phyloP scores from a whole-genome alignment of 2,113 vertebrate species.

The Gavia stellata region DNA sequence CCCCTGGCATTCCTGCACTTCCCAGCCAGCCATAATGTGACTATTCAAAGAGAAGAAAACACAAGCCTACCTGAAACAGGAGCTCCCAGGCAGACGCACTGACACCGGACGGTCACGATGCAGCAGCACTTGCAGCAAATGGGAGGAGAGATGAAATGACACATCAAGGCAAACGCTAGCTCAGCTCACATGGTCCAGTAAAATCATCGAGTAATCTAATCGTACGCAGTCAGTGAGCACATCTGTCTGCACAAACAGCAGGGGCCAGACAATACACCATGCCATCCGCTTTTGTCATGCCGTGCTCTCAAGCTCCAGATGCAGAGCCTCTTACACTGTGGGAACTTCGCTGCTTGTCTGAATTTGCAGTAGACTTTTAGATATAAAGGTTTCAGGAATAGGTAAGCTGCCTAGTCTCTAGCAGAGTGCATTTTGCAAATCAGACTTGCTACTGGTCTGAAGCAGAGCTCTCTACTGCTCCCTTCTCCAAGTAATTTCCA shows the following conservation, averaged over 20 bases:
- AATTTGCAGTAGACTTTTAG: neutral
- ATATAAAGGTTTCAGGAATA: neutral
- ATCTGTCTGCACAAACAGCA: neutral
- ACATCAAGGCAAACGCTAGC: neutral
- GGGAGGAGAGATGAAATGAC: neutral
- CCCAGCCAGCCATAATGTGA: neutral
- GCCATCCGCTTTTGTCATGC: neutral
- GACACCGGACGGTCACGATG: neutral
- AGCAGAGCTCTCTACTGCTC: neutral
- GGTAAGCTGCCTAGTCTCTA: neutral
- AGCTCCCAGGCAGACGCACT: neutral
- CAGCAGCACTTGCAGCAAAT: neutral
- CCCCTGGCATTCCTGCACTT: neutral
- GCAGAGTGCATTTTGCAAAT: neutral
- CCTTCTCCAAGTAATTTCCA: constrained; percentile 7
- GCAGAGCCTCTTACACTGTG: neutral
- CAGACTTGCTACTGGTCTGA: neutral
- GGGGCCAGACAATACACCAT: neutral
- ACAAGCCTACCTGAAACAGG: constrained; percentile 17
- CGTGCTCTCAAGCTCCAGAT: neutral
- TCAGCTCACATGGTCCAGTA: constrained; percentile 10
- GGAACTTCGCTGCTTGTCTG: neutral
- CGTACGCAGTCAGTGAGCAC: neutral
- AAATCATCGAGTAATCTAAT: neutral
- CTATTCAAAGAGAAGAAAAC: neutral